Percentiles rank a stretch among this genome's conserved stretches.
Conservation (phyloP, 2,888 invertebrate species). For the Synanthedon tipuliformis region DNA sequence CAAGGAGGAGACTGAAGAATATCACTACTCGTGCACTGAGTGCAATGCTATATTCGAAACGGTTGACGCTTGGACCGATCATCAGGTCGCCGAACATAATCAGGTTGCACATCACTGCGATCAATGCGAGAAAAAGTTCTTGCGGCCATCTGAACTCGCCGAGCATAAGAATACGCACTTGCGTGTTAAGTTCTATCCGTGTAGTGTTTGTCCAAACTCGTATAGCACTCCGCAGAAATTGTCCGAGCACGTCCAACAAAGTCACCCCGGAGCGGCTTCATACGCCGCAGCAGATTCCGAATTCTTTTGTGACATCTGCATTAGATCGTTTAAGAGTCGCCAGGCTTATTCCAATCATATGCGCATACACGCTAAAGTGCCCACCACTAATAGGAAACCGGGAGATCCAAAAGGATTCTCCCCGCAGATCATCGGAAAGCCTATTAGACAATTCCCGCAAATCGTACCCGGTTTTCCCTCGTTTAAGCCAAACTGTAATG, state of each 20-base stretch:
- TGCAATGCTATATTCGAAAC: slow-evolving; percentile 71
- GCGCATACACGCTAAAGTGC: slow-evolving; percentile 65
- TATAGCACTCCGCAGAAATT: slow-evolving; percentile 74
- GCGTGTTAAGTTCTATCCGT: slow-evolving; percentile 74
- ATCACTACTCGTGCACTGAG: slow-evolving; percentile 72
- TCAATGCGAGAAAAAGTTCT: slow-evolving; percentile 73
- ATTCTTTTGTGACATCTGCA: slow-evolving; percentile 71
- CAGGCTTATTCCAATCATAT: slow-evolving; percentile 67
- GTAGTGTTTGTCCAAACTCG: slow-evolving; percentile 68
- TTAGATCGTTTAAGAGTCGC: slow-evolving; percentile 70
- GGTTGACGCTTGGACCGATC: slow-evolving; percentile 69
- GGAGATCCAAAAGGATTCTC: slow-evolving; percentile 46
- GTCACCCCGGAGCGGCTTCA: slow-evolving; percentile 50
- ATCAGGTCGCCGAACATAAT: slow-evolving; percentile 68
- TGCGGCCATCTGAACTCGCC: slow-evolving; percentile 69
- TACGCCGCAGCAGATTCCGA: slow-evolving; percentile 33
- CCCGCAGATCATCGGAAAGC: slow-evolving; percentile 56
- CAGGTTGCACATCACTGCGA: slow-evolving; percentile 69
- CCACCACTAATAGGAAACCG: slow-evolving; percentile 60
- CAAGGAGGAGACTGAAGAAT: slow-evolving; percentile 63
- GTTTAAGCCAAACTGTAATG: slow-evolving; percentile 49
- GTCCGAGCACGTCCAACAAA: slow-evolving; percentile 66
- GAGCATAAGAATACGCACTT: slow-evolving; percentile 76
- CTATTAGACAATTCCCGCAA: slow-evolving; percentile 46
- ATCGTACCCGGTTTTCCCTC: slow-evolving; percentile 41